A percentile compares a stretch with the other conserved stretches of the same genome.
Conservation (phyloP, 2,113 vertebrate species). For the Sprattus sprattus region DNA sequence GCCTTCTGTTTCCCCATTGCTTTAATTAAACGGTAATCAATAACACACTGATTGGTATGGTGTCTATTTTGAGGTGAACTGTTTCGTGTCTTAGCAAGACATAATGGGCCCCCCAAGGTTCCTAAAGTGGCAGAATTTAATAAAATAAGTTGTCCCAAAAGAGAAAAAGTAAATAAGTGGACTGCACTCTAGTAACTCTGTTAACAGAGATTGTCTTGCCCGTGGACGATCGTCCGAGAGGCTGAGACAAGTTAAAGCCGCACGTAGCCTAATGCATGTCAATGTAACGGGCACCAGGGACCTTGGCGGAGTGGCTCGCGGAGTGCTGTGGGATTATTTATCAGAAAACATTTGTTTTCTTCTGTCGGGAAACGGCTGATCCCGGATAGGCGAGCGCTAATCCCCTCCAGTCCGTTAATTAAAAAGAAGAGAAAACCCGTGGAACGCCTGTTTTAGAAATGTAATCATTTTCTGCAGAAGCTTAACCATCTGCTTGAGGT, state of each 20-base stretch:
- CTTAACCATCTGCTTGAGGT: constrained; percentile 96
- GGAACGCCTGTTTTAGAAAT: constrained; percentile 80
- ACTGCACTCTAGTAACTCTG: neutral
- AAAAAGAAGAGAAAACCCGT: constrained; percentile 84
- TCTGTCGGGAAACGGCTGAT: constrained; percentile 79
- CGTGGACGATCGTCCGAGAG: constrained; percentile 48
- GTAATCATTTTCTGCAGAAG: constrained; percentile 87
- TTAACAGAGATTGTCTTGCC: neutral
- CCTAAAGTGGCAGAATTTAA: neutral
- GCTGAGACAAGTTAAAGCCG: constrained; percentile 61
- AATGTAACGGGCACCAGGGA: constrained; percentile 66
- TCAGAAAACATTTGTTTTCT: constrained; percentile 80
- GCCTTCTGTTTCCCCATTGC: neutral
- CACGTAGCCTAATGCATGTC: constrained; percentile 70
- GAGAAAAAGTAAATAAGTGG: neutral
- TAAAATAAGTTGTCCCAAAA: neutral
- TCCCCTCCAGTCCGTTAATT: constrained; percentile 86
- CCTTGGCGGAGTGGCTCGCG: constrained; percentile 41
- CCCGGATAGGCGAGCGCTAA: constrained; percentile 84
- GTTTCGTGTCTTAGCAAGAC: neutral
- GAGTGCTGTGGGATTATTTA: constrained; percentile 73
- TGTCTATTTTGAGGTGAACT: neutral
- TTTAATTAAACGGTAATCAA: neutral
- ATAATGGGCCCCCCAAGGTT: neutral
- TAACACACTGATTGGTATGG: neutral